These are phyloP conservation scores for Trichonephila clavipes DNA, from an alignment of 1,140 invertebrate species.

Conservation along the genomic window DNA sequence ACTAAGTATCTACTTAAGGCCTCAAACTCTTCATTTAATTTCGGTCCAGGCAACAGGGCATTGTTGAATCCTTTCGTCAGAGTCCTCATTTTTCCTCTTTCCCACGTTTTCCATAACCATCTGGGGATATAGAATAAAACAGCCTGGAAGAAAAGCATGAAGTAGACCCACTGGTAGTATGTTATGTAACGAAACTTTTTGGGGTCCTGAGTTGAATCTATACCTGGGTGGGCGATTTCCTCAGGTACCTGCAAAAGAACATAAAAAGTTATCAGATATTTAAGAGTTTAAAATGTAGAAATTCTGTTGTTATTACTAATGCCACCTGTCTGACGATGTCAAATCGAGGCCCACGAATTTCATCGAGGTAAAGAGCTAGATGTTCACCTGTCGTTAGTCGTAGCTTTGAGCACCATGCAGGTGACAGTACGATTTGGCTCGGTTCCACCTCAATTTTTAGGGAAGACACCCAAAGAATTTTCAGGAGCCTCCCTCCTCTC, in stretches of 20 bases:
- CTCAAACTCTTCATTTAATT: background rate
- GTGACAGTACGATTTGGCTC: no score
- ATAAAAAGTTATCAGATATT: background rate
- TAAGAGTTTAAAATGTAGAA: no score
- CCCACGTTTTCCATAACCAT: constrained; percentile 80
- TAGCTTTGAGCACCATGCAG: no score
- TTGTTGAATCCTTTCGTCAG: background rate
- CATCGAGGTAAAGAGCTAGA: no score
- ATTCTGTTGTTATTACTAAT: no score
- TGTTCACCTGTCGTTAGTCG: no score
- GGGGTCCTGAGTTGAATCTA: constrained; percentile 80
- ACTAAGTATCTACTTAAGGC: background rate
- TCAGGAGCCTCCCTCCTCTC: no score
- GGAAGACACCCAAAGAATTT: no score
- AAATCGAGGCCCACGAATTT: no score
- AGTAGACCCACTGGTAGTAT: constrained; percentile 94
- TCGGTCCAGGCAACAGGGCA: background rate
- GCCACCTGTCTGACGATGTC: no score
- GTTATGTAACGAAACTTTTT: constrained; percentile 78
- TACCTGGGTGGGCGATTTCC: constrained; percentile 86
- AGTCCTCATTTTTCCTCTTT: background rate
- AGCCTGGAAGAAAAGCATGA: constrained; percentile 79
- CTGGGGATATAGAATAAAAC: constrained; percentile 80
- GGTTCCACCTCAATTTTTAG: no score
- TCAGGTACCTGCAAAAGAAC: background rate